Conservation (phyloP, 1,140 invertebrate genomes). For the Cydia fagiglandana region DNA sequence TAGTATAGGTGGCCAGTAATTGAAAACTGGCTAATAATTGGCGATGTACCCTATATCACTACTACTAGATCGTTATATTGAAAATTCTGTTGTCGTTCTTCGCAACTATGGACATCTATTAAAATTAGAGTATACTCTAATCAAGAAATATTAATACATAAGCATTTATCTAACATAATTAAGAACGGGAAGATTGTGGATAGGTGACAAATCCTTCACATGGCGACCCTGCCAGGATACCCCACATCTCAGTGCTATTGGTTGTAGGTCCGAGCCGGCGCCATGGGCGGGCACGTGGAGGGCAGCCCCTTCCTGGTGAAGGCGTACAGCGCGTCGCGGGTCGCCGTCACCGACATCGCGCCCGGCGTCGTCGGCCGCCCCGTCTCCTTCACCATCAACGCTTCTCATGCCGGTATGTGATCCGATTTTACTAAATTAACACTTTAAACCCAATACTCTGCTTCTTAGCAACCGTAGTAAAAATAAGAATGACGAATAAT, state of each 20-base stretch:
- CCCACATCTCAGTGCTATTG: not conserved
- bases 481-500: not conserved
- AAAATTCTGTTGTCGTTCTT: too few relatives aligned
- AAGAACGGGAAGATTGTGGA: too few relatives aligned
- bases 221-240: not conserved
- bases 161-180: too few relatives aligned
- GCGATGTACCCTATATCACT: too few relatives aligned
- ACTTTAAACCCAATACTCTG: too few relatives aligned
- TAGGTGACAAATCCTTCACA: too few relatives aligned
- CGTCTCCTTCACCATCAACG: constrained; percentile 95
- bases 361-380: constrained; percentile 94
- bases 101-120: too few relatives aligned
- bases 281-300: constrained; percentile 89
- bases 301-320: constrained; percentile 97
- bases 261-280: constrained; percentile 67
- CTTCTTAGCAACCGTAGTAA: not conserved
- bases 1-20: too few relatives aligned
- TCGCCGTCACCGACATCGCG: constrained; percentile 94
- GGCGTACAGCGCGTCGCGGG: constrained; percentile 95
- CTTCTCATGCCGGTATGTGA: constrained; percentile 80
- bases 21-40: too few relatives aligned
- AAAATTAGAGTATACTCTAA: too few relatives aligned
- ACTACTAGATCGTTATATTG: too few relatives aligned
- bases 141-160: too few relatives aligned
- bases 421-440: not conserved